Evolutionary conservation across 53 echinoderm and acorn worm genomes (phyloP), one percentile per base, ranked within the genome.

Genomic region (Mesocentrotus franciscanus): DNA sequence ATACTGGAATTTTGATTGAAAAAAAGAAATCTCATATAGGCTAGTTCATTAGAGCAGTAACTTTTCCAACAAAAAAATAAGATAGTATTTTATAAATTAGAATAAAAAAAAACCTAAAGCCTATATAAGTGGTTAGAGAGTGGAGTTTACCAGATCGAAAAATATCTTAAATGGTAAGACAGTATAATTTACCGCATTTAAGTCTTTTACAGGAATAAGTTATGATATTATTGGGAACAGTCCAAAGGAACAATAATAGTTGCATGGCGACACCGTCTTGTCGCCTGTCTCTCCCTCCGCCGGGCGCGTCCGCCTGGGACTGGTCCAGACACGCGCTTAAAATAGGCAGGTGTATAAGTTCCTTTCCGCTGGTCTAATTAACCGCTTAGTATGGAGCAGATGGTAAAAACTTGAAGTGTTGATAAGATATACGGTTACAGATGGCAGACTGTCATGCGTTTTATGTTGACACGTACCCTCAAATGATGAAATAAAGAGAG

Each of bases 341-440:
- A 60, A 90, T 90, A 59, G 58, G 27, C 27, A 90, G 90, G 58
- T 90, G 90, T 90, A 60, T 12, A 71, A 64, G 81, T 36, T 81
- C 18, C 9, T 81, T 81, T 81, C 42, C 42, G 42, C 81, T 81
- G 8, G 7, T 39, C 42, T 81, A 17, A 81, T 81, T 42, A 81
- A 42, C 81, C 81, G 9, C 42, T 39, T 42, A 39, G 36, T 7
- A 22, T 75, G 2, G 11, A 76, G 29, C 30, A 32, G 13, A 76
- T 76, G 30, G 20, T 68, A 30, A 32, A 33, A 30, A 32, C 3
- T 13, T 29, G 32, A 76, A 33, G 27, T 27, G 33, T 30, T 15
- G 75, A 32, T 15, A 76, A 33, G 9, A 76, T 72, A 9, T 8
- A 72, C 10, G 72, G 29, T 76, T 13, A 24, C 24, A 68, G 9